Percentiles rank a stretch among this genome's conserved stretches.
phyloP scores from a whole-genome alignment of 2,113 vertebrate species.

The Lophotis ruficrista region DNA sequence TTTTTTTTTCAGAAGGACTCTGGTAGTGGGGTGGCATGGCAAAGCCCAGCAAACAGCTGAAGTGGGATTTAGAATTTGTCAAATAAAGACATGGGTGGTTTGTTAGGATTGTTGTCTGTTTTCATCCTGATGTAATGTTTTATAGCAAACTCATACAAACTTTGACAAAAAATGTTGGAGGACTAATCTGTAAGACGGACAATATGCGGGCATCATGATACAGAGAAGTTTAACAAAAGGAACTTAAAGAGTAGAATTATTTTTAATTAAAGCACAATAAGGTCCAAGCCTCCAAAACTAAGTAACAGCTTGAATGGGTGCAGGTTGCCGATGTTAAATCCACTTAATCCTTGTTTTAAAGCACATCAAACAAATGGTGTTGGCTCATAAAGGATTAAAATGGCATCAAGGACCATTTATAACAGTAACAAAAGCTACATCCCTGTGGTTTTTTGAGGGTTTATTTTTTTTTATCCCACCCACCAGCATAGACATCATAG shows the following conservation, averaged over 20 bases:
- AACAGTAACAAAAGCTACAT: neutral
- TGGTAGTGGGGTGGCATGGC: neutral
- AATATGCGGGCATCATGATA: accelerated
- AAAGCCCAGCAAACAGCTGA: neutral
- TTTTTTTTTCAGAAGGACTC: neutral
- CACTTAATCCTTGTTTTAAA: neutral
- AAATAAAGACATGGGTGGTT: neutral
- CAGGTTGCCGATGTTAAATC: neutral
- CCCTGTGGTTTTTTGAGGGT: neutral
- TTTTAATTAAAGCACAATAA: neutral
- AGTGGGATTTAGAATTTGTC: neutral
- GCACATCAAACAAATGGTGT: neutral
- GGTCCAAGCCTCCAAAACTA: neutral
- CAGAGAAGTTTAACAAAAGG: neutral
- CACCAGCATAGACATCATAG: neutral
- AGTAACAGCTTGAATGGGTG: neutral
- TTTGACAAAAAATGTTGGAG: neutral
- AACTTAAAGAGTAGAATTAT: neutral
- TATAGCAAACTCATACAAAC: neutral
- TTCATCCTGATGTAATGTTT: neutral
- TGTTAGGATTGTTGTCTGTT: neutral
- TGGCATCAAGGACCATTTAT: neutral
- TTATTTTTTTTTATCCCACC: conserved; percentile 1
- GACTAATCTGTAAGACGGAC: neutral
- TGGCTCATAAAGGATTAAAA: neutral